Evolutionary conservation across 2,113 vertebrate genomes (phyloP).

Genomic region (Pteropus alecto): DNA sequence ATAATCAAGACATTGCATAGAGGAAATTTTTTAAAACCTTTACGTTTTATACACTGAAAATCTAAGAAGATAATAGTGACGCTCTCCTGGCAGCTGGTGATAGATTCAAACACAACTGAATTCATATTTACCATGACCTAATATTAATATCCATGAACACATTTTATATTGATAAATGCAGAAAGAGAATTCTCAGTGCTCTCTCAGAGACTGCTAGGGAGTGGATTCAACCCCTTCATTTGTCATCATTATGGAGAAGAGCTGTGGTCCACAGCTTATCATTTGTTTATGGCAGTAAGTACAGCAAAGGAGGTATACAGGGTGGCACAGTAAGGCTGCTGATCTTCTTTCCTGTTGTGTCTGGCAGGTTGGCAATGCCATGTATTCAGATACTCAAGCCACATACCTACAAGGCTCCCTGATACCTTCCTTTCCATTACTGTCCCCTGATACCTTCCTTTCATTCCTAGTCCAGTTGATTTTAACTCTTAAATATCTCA

Average conservation of each 20-base stretch:
- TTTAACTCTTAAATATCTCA: not conserved
- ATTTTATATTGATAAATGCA: slow-evolving; percentile 71
- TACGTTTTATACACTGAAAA: not conserved
- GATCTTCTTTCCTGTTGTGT: not conserved
- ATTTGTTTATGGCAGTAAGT: slow-evolving; percentile 49
- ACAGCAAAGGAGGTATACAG: not conserved
- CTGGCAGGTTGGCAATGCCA: accelerated
- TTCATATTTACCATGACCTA: slow-evolving; percentile 44
- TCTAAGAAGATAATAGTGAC: not conserved
- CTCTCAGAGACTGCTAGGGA: slow-evolving; percentile 49
- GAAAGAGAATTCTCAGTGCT: slow-evolving; percentile 24
- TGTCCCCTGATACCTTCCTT: not conserved
- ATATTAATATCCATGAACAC: slow-evolving; percentile 74
- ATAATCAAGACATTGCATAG: slow-evolving; percentile 32
- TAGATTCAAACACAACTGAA: slow-evolving; percentile 39
- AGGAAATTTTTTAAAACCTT: not conserved
- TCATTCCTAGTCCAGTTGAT: not conserved
- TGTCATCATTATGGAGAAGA: slow-evolving; percentile 71
- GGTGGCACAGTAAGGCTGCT: not conserved
- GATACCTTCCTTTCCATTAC: not conserved
- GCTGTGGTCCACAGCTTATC: slow-evolving; percentile 2
- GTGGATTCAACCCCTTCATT: slow-evolving; percentile 55
- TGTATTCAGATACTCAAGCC: not conserved
- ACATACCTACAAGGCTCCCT: not conserved
- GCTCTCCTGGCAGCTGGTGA: not conserved